Percentiles rank a stretch among this genome's conserved stretches.
Evolutionary conservation across 2,113 vertebrate genomes (phyloP).

Genomic region (Coptodon bakossiorum): DNA sequence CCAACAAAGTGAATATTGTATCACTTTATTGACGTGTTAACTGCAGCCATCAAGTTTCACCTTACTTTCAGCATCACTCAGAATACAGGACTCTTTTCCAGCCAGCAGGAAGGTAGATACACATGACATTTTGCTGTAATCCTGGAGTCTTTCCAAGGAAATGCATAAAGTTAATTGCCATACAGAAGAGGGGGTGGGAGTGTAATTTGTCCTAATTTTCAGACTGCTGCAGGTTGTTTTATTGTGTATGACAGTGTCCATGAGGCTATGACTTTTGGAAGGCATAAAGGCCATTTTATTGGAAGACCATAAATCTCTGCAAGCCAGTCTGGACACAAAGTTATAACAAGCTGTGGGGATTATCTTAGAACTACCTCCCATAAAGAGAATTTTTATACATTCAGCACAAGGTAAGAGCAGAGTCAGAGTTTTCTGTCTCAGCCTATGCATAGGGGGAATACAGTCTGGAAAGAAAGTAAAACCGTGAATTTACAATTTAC

Average conservation of each 20-base stretch:
- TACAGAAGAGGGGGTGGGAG: not conserved
- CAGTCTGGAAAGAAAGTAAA: not conserved
- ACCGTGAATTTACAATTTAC: not conserved
- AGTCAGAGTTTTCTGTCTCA: not conserved
- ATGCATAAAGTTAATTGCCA: constrained; percentile 56
- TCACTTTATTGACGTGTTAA: constrained; percentile 20
- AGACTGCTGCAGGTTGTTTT: constrained; percentile 34
- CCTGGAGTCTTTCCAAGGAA: constrained; percentile 47
- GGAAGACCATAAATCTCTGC: constrained; percentile 46
- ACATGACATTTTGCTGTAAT: constrained; percentile 24
- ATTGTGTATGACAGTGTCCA: constrained; percentile 54
- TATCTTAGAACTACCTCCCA: not conserved
- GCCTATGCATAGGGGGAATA: not conserved
- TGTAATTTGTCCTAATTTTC: constrained; percentile 46
- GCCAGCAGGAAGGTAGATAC: constrained; percentile 1
- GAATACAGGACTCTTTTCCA: constrained; percentile 17
- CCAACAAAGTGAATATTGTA: constrained; percentile 57
- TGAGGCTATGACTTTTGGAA: constrained; percentile 34
- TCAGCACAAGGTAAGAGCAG: constrained; percentile 17
- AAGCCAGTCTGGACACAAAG: constrained; percentile 5
- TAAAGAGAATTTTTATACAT: constrained; percentile 14
- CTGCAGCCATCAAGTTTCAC: constrained; percentile 13
- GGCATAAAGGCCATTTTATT: constrained; percentile 44
- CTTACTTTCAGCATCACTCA: constrained; percentile 15
- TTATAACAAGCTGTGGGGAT: constrained; percentile 26